Evolutionary conservation across 2,888 invertebrate species (phyloP), one percentile per base, ranked within the genome.

Genomic region (Parnassius orleans): DNA sequence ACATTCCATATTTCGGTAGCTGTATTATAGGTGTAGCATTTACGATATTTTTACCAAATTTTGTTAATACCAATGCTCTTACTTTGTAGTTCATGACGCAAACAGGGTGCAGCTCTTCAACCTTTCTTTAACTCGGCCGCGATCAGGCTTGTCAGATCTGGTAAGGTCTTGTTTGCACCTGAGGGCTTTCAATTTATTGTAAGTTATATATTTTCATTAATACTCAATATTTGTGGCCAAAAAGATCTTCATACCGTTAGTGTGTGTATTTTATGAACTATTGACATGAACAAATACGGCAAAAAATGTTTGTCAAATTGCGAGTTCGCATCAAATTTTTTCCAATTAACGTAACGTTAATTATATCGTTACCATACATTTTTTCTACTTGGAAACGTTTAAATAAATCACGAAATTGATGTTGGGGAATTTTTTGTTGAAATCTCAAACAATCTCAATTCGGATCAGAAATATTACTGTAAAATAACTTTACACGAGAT

Each of bases 31-130:
- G 68, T 79, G 73, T 84, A 88, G 86, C 79, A 81, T 84, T 82
- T 86, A 85, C 79, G 71, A 77, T 68, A 68, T 80, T 82, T 81
- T 88, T 87, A 89, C 90, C 89, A 90, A 90, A 89, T 89, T 89
- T 77, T 80, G 85, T 84, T 83, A 80, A 90, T 90, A 90, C 90
- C 90, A 90, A 90, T 90, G 90, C 84, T 86, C 82, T 86, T 85
- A 85, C 78, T 73, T 78, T 80, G 74, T 83, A 82, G 76, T 80
- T 76, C 78, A 77, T 79, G 64, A 66, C 46, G 64, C 59, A 75
- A 69, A 73, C 70, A 71, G 74, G 76, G 73, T 73, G 79, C 78
- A 76, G 74, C 72, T 73, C 63, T 69, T 63, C 46, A 48, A 62
- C 24, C 14, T 41, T 9, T 11, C 41, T 12, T 10, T 51, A 33